phyloP scores from a whole-genome alignment of 2,797 vertebrate genomes.

The Sternarchorhynchus goeldii region DNA sequence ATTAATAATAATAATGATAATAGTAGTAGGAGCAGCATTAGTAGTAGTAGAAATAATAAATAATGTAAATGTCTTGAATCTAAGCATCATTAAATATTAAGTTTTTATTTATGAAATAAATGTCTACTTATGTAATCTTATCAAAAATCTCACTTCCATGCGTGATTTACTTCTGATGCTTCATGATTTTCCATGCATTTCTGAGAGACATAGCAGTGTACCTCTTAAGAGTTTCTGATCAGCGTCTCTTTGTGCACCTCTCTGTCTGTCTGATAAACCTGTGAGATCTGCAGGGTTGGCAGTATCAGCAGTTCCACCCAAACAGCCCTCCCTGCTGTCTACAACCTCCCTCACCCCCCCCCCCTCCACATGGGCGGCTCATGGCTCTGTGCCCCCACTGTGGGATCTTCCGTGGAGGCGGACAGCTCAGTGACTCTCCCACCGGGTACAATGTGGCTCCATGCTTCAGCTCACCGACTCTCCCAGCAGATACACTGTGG shows the following conservation, averaged over 20 bases:
- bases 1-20: no score
- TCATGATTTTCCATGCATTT: constrained; percentile 8
- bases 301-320: constrained; percentile 20
- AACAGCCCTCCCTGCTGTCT: constrained; percentile 33
- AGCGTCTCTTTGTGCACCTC: constrained; percentile 6
- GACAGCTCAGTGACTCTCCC: constrained; percentile 19
- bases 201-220: neutral
- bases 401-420: constrained; percentile 19
- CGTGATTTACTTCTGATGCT: neutral
- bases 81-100: neutral
- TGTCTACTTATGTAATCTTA: neutral
- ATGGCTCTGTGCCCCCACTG: constrained; percentile 39
- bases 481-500: no score
- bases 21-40: no score
- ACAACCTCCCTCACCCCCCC: constrained; percentile 4
- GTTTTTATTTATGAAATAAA: neutral
- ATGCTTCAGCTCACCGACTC: neutral
- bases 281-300: neutral
- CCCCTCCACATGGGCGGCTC: neutral
- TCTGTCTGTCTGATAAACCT: constrained; percentile 14
- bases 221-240: constrained; percentile 3
- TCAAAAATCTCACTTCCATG: neutral
- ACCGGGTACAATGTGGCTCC: constrained; percentile 28
- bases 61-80: neutral
- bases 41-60: no score